Evolutionary conservation across 1,140 invertebrate genomes (phyloP), one percentile per base, ranked within the genome.

Genomic region (Bombus superbus): DNA sequence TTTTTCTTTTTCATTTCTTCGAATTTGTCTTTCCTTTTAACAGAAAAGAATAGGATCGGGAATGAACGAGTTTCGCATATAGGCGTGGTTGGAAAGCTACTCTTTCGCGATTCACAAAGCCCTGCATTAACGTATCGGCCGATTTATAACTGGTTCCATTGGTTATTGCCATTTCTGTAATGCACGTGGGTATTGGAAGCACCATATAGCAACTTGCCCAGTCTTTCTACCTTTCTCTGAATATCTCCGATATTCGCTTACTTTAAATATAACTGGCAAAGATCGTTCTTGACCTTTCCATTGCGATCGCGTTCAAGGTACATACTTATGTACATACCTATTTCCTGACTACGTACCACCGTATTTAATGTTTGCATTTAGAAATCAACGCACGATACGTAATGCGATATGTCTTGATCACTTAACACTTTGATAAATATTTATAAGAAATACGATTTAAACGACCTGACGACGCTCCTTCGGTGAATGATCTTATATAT

Each of bases 61-160:
- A 53, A 53, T 53, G 6, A 53, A 53, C 18, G 18, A 53, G 47
- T 53, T 53, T 53, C 6, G 47, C 47, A 22, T 22, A 18, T 53
- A 6, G 47, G 47, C 18, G 28, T 59, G 59, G 28, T 62, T n/a
- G 28, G 11, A 62, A 62, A n/a, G 44, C 78, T 35, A 57, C 44
- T 47, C 25, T 80, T 62, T 73, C 57, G 32, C 53, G 83, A 80
- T 80, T 57, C 68, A 64, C 53, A 40, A 72, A 32, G 32, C 3
- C 10, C 18, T 6, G 38, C 3, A 25, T 57, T 53, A 53, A 53
- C 5, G 47, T 22, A 22, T 5, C 18, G 18, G 18, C 10, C 59
- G 78, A 74, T 74, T 74, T 75, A 62, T 40, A 81, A 81, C 83
- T 81, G 69, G 79, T 85, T 81, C 44, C 47, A 75, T 81, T 57